phyloP scores from a whole-genome alignment of 2,113 vertebrate genomes.

The Eubucco bourcierii region DNA sequence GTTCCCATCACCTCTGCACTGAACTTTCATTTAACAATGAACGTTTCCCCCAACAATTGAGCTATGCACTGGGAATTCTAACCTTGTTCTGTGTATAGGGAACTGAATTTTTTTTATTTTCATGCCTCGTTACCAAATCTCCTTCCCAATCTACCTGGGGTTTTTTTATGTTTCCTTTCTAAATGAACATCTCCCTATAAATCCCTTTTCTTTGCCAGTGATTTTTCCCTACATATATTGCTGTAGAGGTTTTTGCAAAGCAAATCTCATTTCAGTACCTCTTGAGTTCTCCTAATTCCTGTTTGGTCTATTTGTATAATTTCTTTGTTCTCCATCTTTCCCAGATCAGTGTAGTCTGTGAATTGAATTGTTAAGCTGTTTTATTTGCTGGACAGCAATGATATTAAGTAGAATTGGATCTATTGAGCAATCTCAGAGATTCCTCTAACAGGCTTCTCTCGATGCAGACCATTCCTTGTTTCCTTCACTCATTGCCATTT shows the following conservation, averaged over 20 bases:
- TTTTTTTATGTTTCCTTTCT: not conserved
- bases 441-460: not conserved
- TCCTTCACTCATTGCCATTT: not conserved
- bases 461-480: not conserved
- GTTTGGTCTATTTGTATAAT: not conserved
- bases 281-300: not conserved
- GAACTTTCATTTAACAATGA: not conserved
- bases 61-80: accelerated
- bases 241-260: not conserved
- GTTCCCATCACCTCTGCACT: not conserved
- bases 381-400: not conserved
- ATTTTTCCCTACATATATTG: not conserved
- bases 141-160: not conserved
- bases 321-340: not conserved
- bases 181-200: not conserved
- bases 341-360: not conserved
- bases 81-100: not conserved
- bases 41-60: not conserved
- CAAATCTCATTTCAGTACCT: not conserved
- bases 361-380: slow-evolving; percentile 15
- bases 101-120: not conserved
- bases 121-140: not conserved
- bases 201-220: not conserved
- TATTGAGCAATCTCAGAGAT: not conserved
- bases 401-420: not conserved